A percentile compares a stretch with the other conserved stretches of the same genome.
phyloP scores from a whole-genome alignment of 53 echinoderm and acorn worm species.

The Apostichopus leukothele region DNA sequence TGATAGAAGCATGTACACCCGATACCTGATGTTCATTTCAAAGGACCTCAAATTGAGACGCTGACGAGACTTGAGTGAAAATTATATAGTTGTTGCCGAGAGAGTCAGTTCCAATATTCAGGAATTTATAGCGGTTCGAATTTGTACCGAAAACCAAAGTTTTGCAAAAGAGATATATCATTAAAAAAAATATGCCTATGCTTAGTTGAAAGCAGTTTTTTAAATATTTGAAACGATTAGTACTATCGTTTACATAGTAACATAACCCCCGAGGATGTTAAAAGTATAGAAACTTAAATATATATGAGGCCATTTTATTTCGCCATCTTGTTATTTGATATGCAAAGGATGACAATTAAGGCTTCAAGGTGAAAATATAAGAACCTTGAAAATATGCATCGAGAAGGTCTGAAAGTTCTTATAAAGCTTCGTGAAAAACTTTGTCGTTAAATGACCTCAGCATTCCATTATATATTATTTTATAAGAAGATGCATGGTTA shows the following conservation, averaged over 20 bases:
- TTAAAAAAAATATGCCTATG: no score
- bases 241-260: no score
- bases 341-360: background rate
- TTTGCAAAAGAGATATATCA: no score
- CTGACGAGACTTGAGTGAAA: background rate
- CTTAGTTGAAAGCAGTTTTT: no score
- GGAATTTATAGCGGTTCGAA: no score
- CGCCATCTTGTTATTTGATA: background rate
- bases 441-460: no score
- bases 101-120: no score
- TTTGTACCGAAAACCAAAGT: no score
- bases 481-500: no score
- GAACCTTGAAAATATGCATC: background rate
- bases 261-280: background rate
- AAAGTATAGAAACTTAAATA: background rate
- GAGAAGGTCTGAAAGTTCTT: background rate
- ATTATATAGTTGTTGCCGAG: no score
- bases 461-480: no score
- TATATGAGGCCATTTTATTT: background rate
- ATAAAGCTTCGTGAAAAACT: background rate
- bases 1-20: background rate
- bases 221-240: no score
- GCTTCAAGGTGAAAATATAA: background rate
- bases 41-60: background rate
- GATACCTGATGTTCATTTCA: background rate